Evolutionary conservation across 92 coral and sea anemone genomes (phyloP).

Genomic region (Actinostola sp.): DNA sequence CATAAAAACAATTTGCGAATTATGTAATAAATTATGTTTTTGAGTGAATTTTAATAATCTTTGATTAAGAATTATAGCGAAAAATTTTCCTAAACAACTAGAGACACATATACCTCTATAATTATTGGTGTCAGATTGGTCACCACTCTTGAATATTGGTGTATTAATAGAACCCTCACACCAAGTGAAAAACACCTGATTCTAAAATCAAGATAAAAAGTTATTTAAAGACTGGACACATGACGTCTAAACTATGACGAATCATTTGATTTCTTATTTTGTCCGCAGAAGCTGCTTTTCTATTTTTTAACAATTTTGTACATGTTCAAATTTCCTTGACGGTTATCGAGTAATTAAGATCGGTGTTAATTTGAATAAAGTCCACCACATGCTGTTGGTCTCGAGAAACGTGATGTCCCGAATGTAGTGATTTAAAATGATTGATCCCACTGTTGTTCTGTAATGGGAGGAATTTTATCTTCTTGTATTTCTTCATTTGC

Average conservation of each 20-base stretch:
- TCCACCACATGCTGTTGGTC: background rate
- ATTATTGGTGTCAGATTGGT: conserved; percentile 29
- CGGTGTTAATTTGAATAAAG: conserved; percentile 5
- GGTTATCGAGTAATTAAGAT: conserved; percentile 24
- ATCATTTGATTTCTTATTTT: conserved; percentile 48
- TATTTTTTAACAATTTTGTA: conserved; percentile 39
- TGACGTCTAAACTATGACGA: conserved; percentile 7
- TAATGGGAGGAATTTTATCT: conserved; percentile 19
- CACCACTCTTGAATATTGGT: conserved; percentile 57
- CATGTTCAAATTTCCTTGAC: conserved; percentile 22
- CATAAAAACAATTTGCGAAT: conserved; percentile 55
- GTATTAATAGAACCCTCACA: conserved; percentile 48
- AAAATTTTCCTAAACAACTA: conserved; percentile 57
- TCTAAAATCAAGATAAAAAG: conserved; percentile 44
- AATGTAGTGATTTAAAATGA: conserved; percentile 22
- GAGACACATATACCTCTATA: conserved; percentile 59
- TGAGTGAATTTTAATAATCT: conserved; percentile 31
- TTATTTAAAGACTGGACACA: conserved; percentile 22
- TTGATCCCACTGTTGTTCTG: conserved; percentile 23
- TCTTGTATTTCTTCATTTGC: conserved; percentile 10
- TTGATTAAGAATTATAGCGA: conserved; percentile 38
- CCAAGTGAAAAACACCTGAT: conserved; percentile 47
- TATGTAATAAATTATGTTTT: conserved; percentile 37
- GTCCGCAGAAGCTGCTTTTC: conserved; percentile 43
- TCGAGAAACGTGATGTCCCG: background rate